Base-by-base conservation (phyloP, 2,797 vertebrate genomes). In the Allobates femoralis region DNA sequence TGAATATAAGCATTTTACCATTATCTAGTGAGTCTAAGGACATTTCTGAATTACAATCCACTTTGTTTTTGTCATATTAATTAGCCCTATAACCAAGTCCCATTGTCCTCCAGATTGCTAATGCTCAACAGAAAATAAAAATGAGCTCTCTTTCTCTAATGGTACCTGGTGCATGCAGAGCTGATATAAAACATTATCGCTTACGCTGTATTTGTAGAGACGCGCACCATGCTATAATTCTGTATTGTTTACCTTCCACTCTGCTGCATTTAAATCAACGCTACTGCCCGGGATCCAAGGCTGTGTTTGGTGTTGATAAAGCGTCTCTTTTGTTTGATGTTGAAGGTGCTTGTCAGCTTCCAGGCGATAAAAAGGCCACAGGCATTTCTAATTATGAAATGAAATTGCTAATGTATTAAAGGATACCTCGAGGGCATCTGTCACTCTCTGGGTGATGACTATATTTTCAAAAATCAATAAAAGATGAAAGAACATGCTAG, bases 301-400 rank as follows among this genome's bases (percentile, higher is more conserved):
- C 0, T 0, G 90, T 91, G 91, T 0, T 0, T 56, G 0, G 3
- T 32, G 86, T 0, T 86, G 86, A 90, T 92, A 90, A 90, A 73
- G 2, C 84, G 86, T 1, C 16, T 14, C 75, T 91, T 91, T 90
- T 91, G 90, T 90, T 81, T 89, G 90, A 71, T 73, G 87, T 87
- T 74, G 90, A 85, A 89, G 89, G 89, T 84, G 84, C 88, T 84
- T 69, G 67, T 83, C 91, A 90, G 86, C 89, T 90, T 62, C 4
- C 0, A 66, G 16, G 8, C 85, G 90, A 91, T 90, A 89, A 91
- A 92, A 89, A 83, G 88, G 78, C 88, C 90, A 91, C 83, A 77
- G 88, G 77, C 88, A 67, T 93, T 89, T 89, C 10, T 78, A 91
- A 90, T 78, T 88, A 90, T 89, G 89, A 89, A 81, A 91, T 89